Percentiles rank a stretch among this genome's conserved stretches.
phyloP scores from a whole-genome alignment of 2,797 vertebrate species.

The Oreortyx pictus region DNA sequence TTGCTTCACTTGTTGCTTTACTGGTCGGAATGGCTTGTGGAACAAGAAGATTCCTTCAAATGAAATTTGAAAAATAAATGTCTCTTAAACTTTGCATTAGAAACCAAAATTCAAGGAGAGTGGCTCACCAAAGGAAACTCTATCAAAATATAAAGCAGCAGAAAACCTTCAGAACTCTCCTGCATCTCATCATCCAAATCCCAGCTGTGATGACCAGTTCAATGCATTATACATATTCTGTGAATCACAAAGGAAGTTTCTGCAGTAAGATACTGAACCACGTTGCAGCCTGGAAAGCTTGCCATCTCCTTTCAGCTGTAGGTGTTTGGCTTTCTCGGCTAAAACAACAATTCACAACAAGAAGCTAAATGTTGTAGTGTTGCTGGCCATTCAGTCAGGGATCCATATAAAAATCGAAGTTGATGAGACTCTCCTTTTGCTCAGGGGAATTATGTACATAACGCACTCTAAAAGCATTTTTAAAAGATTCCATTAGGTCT shows the following conservation, averaged over 20 bases:
- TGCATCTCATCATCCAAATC: neutral
- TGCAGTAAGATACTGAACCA: neutral
- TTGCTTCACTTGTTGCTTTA: neutral
- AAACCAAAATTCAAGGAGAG: neutral
- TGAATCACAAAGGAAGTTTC: neutral
- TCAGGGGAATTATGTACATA: neutral
- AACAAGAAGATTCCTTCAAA: neutral
- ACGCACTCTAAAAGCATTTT: neutral
- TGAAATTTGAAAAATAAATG: neutral
- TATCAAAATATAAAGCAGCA: neutral
- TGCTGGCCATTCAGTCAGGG: neutral
- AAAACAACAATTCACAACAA: neutral
- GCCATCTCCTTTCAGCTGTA: neutral
- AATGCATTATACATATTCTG: neutral
- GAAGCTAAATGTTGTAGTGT: neutral
- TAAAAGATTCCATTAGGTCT: neutral
- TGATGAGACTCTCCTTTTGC: neutral
- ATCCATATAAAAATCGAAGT: neutral
- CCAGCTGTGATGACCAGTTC: neutral
- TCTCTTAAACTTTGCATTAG: neutral
- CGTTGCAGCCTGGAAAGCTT: neutral
- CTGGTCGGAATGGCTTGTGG: neutral
- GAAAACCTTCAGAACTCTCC: neutral
- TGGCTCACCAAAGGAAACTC: neutral
- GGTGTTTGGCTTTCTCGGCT: neutral